These are phyloP conservation scores for Nesometra sesokonis DNA, from an alignment of 35 echinoderm and acorn worm genomes.

Conservation along the genomic window DNA sequence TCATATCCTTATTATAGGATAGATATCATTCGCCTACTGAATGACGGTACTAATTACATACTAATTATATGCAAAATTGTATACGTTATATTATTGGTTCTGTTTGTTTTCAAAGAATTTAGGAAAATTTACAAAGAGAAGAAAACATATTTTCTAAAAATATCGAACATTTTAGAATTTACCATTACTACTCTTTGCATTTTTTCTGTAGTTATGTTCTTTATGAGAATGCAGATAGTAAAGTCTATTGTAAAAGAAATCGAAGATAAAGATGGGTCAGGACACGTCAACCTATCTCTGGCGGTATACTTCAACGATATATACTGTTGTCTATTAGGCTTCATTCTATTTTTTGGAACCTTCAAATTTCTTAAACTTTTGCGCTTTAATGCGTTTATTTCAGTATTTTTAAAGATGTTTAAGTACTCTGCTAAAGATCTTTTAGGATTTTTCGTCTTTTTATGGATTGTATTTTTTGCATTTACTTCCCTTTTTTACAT, in stretches of 20 bases:
- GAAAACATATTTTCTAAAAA: conserved; percentile 35
- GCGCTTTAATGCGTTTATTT: conserved; percentile 75
- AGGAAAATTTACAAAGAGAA: conserved; percentile 37
- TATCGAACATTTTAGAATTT: conserved; percentile 76
- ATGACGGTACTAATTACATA: conserved; percentile 38
- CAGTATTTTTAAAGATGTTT: conserved; percentile 68
- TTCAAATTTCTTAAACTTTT: conserved; percentile 90
- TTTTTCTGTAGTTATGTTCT: conserved; percentile 40
- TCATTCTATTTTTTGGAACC: conserved; percentile 63
- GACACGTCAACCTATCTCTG: conserved; percentile 78
- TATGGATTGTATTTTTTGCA: conserved; percentile 75
- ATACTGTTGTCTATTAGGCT: conserved; percentile 61
- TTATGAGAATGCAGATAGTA: conserved; percentile 57
- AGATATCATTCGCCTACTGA: conserved; percentile 49
- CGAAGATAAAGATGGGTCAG: conserved; percentile 26
- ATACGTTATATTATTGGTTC: conserved; percentile 56
- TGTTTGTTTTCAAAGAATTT: conserved; percentile 46
- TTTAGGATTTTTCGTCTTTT: conserved; percentile 71
- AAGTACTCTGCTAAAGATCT: conserved; percentile 46
- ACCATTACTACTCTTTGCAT: conserved; percentile 53
- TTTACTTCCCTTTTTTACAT: conserved; percentile 63
- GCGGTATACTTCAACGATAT: conserved; percentile 92
- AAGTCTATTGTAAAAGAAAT: conserved; percentile 29
- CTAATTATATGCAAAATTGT: conserved; percentile 45
- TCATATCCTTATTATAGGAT: conserved; percentile 42